Base-by-base conservation (phyloP, 2,113 vertebrate genomes). In the Cyanoliseus patagonus region DNA sequence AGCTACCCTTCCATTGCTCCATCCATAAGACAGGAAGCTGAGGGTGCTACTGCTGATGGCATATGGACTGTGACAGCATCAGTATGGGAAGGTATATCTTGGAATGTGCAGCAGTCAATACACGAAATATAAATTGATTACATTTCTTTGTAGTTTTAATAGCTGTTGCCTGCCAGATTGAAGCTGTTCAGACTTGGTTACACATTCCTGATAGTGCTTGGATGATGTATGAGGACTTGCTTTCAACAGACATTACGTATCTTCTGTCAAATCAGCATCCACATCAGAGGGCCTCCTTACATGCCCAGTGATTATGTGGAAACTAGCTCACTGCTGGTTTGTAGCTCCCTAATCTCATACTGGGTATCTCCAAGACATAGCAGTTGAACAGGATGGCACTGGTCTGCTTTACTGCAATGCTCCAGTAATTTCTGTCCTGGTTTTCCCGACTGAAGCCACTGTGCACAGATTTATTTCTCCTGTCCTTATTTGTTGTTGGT, bases 101-200 rank as follows among this genome's bases (percentile, higher is more conserved):
- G n/a, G 69, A 76, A 96, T 94, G 37, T 59, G 77, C n/a, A 83
- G 83, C 62, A 72, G n/a, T 94, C 88, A 89, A 82, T 94, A 94
- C 69, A 62, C 46, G 82, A 94, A 94, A 83, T 66, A 84, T 17
- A 92, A 79, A 95, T 84, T 3, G 1, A 94, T 86, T 76, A 67
- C 51, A 52, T 46, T 82, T 78, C 86, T 86, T 93, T 72, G 25
- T 68, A 73, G 42, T 31, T 92, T 68, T 95, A 95, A 91, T 87
- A 82, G 73, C 47, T 82, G 44, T 35, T 82, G 47, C 61, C 74
- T 84, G 53, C 25, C 15, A 59, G 81, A 66, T n/a, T 94, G 86
- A 91, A 73, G 62, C 77, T 87, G 42, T 67, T 95, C 85, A 75
- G 68, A 70, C 68, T 83, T 80, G 86, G 66, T 86, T 92, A 79